These are phyloP conservation scores for Lordiphosa mommai DNA, from an alignment of 1,140 invertebrate genomes.

Conservation along the genomic window DNA sequence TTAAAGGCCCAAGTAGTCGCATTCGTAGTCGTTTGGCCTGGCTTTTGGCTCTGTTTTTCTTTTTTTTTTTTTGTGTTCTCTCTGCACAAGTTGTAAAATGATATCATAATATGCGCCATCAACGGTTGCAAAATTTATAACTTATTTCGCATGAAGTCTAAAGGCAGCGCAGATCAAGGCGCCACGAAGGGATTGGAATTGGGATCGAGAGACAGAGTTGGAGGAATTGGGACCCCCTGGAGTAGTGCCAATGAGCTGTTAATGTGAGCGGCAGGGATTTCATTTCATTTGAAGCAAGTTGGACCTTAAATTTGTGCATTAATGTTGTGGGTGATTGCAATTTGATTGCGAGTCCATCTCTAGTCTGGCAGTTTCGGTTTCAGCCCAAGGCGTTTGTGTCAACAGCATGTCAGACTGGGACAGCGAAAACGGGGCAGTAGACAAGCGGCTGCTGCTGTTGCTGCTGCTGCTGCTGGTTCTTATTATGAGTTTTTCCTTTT, in stretches of 20 bases:
- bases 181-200: conserved; percentile 38
- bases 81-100: conserved; percentile 75
- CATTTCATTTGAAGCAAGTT: conserved; percentile 49
- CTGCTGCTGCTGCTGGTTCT: conserved; percentile 31
- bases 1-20: no score
- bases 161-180: conserved; percentile 47
- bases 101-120: conserved; percentile 77
- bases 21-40: no score
- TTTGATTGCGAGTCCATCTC: conserved; percentile 49
- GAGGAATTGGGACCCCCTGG: conserved; percentile 48
- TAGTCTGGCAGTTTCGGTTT: no score
- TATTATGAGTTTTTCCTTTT: conserved; percentile 45
- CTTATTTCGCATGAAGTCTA: conserved; percentile 49
- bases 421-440: conserved; percentile 52
- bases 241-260: conserved; percentile 76
- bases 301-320: conserved; percentile 50
- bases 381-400: conserved; percentile 67
- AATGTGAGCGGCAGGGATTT: conserved; percentile 75
- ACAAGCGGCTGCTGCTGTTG: conserved; percentile 34
- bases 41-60: conserved; percentile 1
- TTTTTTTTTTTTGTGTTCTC: conserved; percentile 13
- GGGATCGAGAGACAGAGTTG: background rate
- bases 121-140: conserved; percentile 78
- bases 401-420: conserved; percentile 66
- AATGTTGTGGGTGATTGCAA: conserved; percentile 74